Evolutionary conservation across 2,113 vertebrate species (phyloP), one percentile per base, ranked within the genome.

Genomic region (Macroglossus sobrinus): DNA sequence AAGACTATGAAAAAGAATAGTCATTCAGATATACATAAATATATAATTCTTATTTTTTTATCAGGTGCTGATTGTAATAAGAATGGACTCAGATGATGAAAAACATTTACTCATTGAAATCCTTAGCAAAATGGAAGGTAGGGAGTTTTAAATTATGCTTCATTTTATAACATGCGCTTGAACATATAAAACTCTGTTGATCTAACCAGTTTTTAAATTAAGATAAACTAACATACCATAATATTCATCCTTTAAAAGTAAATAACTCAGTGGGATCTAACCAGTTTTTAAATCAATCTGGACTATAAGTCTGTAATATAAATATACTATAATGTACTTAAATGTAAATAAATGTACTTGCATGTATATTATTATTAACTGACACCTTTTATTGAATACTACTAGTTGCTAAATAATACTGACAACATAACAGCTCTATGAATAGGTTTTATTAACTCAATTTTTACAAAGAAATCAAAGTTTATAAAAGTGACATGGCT

Each of bases 101-200:
- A 99, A 98, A 94, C 93, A 96, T 95, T 80, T 45, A 19, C 97
- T 99, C 13, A 81, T 98, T 96, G 97, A 97, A 84, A 91, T 87
- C 40, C 97, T 99, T 96, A 98, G 91, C 84, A 97, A 94, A 90
- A 96, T 98, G 91, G 96, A 98, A 87, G 99, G 99, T 99, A 98
- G 98, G 98, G 35, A 22, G 33, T 95, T 88, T 64, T 95, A 68
- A 97, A 95, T 97, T 69, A 22, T 72, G 4, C n/a, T 93, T 94
- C 26, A 81, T 87, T 84, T 92, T 71, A 53, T 93, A 89, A 81
- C 22, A 93, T 64, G 66, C 93, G 33, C 50, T 96, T 94, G 35
- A 85, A 75, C 10, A 78, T 66, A 85, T 43, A 79, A 59, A 93
- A 92, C 84, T 74, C 11, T 61, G 63, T 59, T 90, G 18, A 64